Percentiles rank a stretch among this genome's conserved stretches.
Evolutionary conservation across 2,113 vertebrate species (phyloP).

Genomic region (Apus apus): DNA sequence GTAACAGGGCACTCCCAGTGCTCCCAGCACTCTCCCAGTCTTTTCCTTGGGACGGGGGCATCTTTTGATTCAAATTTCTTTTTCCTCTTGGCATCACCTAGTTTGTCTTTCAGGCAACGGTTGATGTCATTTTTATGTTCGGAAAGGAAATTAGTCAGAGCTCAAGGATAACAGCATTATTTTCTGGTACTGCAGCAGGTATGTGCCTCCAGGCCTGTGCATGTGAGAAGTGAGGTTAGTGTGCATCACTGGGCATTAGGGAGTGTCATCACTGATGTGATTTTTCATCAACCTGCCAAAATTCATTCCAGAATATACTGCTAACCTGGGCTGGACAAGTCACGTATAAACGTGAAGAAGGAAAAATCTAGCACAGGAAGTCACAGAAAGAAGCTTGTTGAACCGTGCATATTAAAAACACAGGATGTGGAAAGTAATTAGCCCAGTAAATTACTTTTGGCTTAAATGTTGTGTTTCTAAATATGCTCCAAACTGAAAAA

Average conservation of each 20-base stretch:
- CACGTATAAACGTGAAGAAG: neutral
- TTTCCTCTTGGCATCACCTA: neutral
- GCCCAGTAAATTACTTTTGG: constrained; percentile 13
- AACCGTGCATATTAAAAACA: neutral
- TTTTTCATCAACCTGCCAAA: neutral
- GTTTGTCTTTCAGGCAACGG: neutral
- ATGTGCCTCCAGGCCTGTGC: neutral
- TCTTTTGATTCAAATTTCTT: neutral
- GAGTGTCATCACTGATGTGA: neutral
- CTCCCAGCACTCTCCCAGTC: neutral
- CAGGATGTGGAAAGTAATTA: neutral
- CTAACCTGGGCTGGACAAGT: neutral
- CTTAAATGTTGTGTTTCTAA: neutral
- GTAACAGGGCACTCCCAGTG: neutral
- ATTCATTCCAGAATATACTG: neutral
- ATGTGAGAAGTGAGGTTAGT: neutral
- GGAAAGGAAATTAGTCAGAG: constrained; percentile 24
- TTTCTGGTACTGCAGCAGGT: neutral
- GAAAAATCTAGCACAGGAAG: neutral
- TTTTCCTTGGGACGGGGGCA: neutral
- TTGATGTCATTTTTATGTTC: neutral
- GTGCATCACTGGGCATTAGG: neutral
- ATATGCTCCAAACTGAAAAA: neutral
- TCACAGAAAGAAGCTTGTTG: neutral
- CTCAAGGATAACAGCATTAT: neutral